phyloP scores from a whole-genome alignment of 1,140 invertebrate species.

The Dendrolimus punctatus region DNA sequence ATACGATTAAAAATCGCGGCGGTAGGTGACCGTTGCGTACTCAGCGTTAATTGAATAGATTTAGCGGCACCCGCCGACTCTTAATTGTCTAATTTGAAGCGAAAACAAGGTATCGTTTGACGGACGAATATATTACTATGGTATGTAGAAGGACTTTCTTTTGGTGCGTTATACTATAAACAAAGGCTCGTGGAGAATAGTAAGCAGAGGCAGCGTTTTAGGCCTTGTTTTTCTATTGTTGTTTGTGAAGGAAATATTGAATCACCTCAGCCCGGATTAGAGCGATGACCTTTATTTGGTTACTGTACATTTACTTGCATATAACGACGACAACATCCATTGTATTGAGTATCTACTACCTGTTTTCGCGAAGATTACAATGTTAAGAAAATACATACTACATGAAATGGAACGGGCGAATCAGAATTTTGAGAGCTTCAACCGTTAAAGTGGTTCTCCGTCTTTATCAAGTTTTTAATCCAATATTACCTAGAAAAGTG shows the following conservation, averaged over 20 bases:
- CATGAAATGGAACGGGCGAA: no score
- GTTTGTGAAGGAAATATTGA: constrained; percentile 15
- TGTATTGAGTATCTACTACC: no score
- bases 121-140: constrained; percentile 61
- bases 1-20: constrained; percentile 67
- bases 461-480: no score
- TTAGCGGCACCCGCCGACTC: constrained; percentile 51
- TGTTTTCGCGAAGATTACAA: no score
- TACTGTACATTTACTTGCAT: not conserved
- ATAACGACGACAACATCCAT: not conserved
- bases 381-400: no score
- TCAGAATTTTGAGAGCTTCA: no score
- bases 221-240: constrained; percentile 29
- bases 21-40: constrained; percentile 60
- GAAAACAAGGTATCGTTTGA: constrained; percentile 60
- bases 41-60: constrained; percentile 68
- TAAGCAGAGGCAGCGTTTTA: constrained; percentile 30
- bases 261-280: constrained; percentile 10
- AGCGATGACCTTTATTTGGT: constrained; percentile 1
- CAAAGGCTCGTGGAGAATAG: constrained; percentile 44
- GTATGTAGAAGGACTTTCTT: constrained; percentile 67
- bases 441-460: no score
- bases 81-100: constrained; percentile 70
- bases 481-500: no score
- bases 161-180: constrained; percentile 46